Percentiles rank a stretch among this genome's conserved stretches.
Conservation (phyloP, 2,888 invertebrate species). For the Lobophora halterata region DNA sequence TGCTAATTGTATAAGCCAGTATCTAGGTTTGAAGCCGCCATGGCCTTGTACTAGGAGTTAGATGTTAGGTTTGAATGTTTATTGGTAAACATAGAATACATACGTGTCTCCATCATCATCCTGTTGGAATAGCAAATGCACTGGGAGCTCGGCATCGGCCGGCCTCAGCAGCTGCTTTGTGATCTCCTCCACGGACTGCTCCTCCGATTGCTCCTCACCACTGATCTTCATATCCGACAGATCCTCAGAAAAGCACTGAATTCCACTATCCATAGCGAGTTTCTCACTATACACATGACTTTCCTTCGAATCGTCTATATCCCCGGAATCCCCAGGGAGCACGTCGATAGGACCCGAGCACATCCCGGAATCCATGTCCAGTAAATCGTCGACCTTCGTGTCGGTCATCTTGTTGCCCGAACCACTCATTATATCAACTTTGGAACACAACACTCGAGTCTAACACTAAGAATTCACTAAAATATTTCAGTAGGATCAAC, state of each 20-base stretch:
- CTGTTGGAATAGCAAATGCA: constrained; percentile 86
- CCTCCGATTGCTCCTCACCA: too few species aligned
- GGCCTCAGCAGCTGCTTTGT: too few species aligned
- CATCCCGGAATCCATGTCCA: constrained; percentile 63
- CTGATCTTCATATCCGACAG: constrained; percentile 79
- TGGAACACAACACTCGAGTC: constrained; percentile 35
- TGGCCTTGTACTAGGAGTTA: too few species aligned
- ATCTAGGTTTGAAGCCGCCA: too few species aligned
- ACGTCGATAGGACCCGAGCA: constrained; percentile 52
- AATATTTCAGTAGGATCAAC: constrained; percentile 12
- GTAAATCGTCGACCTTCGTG: constrained; percentile 57
- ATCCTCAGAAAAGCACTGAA: constrained; percentile 76
- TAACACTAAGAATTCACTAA: constrained; percentile 15
- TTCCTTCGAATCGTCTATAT: constrained; percentile 26
- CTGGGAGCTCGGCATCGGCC: constrained; percentile 76
- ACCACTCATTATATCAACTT: constrained; percentile 65
- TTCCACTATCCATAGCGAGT: constrained; percentile 82
- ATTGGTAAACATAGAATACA: constrained; percentile 77
- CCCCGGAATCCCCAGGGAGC: constrained; percentile 40
- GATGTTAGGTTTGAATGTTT: too few species aligned
- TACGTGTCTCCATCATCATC: constrained; percentile 94
- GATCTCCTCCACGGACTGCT: too few species aligned
- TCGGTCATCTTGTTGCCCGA: constrained; percentile 58
- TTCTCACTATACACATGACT: constrained; percentile 42
- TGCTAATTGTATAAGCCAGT: too few species aligned